Base-by-base conservation (phyloP, 2,113 vertebrate species). In the Psilopsiagon aymara region DNA sequence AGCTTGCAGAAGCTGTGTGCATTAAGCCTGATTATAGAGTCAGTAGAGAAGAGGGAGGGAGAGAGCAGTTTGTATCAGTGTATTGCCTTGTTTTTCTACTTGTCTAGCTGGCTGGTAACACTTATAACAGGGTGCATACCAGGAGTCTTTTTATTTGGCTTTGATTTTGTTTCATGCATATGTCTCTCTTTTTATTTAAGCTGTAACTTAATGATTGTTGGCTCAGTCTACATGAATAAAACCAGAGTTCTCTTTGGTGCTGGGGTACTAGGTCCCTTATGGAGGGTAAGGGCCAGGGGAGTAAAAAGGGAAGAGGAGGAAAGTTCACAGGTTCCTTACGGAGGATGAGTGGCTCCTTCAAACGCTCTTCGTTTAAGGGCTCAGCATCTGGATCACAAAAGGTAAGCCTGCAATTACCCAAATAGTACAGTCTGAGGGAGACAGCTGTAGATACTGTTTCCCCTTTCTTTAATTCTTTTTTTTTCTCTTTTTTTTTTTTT, bases 11-110 rank as follows among this genome's bases (percentile, higher is more conserved):
- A 98, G 98, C 98, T 80, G 95, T 94, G 97, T 98, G 98, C 99
- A 99, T 99, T 99, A 99, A 99, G 98, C 98, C 99, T 98, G 99
- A 99, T 99, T 99, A 99, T 95, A 98, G 98, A 98, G 98, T 97
- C 96, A 94, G 92, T 79, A 96, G 97, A 97, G 97, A 97, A 97
- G 98, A 98, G 92, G 78, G 86, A 88, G 79, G 90, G 92, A 88
- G 77, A 87, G 73, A 85, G 97, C 90, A 95, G 95, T 98, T 97
- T 95, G 94, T 98, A 86, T 96, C 97, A 96, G 97, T 96, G 93
- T 97, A 92, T 96, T 96, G 94, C 97, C 95, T 95, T 97, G 97
- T 98, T 98, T 98, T 98, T 97, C 97, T 98, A 86, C 96, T 98
- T 95, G 93, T 91, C 88, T 82, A 64, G 91, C 84, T 84, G 84